Base-by-base conservation (phyloP, 1,140 invertebrate genomes). In the Drosophila mauritiana region DNA sequence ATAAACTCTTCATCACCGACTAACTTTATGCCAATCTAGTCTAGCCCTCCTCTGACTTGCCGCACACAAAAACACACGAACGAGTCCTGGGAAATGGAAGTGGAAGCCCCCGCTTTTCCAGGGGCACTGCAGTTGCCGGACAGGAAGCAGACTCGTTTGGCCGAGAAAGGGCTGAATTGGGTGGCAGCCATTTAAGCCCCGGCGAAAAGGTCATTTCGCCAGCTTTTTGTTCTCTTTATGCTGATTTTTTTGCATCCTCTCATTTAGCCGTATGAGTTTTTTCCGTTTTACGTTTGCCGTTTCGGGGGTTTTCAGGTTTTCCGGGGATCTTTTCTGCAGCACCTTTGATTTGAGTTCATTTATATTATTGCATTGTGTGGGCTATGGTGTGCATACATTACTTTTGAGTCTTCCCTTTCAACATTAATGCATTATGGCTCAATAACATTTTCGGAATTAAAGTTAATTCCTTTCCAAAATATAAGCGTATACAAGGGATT, bases 161-260 rank as follows among this genome's bases (percentile, higher is more conserved):
- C 27, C 45, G 42, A 52, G 49, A 36, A 5, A 20, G 52, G 43
- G 48, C 45, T 37, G 43, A 12, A 42, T 17, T 27, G 55, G 75
- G 55, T 63, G 62, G 56, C 78, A 81, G 85, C 78, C 78, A 85
- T 90, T 90, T 81, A 90, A 90, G 85, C 80, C 72, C 43, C 20
- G 40, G 39, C 84, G 83, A 88, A 90, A 90, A 90, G 85, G 85
- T 90, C 80, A 90, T 90, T 90, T 89, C 34, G 59, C 73, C 67
- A 74, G 80, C 70, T 77, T 84, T 74, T 89, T 86, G 82, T 78
- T 62, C 81, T 73, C 76, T 85, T 85, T 77, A 74, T 80, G 78
- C 51, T 49, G 62, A 79, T 79, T 78, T 82, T 82, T 57, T 56
- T 59, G 27, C 59, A 57, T 56, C 46, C 64, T 22, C 43, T 74